Evolutionary conservation across 2,113 vertebrate genomes (phyloP).

Genomic region (Bostrychus sinensis): DNA sequence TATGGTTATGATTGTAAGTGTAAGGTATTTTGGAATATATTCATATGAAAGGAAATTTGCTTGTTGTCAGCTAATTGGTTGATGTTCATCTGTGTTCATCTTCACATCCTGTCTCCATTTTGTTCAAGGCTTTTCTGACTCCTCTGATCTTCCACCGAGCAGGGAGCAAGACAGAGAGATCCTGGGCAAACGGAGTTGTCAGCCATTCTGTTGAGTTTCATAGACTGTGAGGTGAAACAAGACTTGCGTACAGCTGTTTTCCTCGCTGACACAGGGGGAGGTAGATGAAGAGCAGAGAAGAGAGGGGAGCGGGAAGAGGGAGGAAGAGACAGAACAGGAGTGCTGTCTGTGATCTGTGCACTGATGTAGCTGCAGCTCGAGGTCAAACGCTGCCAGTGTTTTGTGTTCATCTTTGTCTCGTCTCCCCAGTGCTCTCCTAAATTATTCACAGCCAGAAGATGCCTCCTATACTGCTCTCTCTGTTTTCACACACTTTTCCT

Average conservation of each 20-base stretch:
- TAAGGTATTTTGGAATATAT: too few relatives aligned
- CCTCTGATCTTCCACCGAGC: constrained; percentile 29
- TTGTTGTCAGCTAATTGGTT: neutral
- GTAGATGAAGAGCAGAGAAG: constrained; percentile 62
- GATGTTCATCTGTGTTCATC: neutral
- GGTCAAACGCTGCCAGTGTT: constrained; percentile 82
- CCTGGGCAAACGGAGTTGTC: constrained; percentile 69
- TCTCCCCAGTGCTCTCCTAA: constrained; percentile 76
- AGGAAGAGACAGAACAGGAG: constrained; percentile 26
- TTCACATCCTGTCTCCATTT: neutral
- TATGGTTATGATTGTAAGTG: too few relatives aligned
- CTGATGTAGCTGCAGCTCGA: constrained; percentile 74
- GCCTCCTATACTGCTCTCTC: constrained; percentile 51
- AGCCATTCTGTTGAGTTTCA: constrained; percentile 74
- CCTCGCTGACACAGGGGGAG: constrained; percentile 70
- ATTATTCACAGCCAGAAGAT: constrained; percentile 81
- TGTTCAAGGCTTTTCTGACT: constrained; percentile 17
- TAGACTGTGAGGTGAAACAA: constrained; percentile 75
- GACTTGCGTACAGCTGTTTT: constrained; percentile 75
- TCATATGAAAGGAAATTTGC: too few relatives aligned
- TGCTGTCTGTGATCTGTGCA: constrained; percentile 71
- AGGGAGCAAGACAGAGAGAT: constrained; percentile 29
- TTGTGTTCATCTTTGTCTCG: constrained; percentile 79
- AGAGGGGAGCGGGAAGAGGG: constrained; percentile 36
- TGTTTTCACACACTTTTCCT: constrained; percentile 48